Conservation (phyloP, 1,140 invertebrate species). For the Aethina tumida region DNA sequence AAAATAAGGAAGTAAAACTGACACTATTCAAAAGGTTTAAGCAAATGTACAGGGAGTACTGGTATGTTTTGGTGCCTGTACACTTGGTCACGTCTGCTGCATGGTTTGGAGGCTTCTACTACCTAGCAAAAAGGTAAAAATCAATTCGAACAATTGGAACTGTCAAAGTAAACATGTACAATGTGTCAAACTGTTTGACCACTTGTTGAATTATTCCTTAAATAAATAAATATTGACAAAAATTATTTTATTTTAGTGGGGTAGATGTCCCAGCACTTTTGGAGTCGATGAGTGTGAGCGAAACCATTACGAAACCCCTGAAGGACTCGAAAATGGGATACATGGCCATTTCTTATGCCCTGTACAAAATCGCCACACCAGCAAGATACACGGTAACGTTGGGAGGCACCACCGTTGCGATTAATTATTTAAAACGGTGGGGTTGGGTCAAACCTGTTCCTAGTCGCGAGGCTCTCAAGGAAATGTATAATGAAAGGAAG, state of each 20-base stretch:
- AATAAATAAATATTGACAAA: background rate
- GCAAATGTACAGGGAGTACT: constrained; percentile 86
- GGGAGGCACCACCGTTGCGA: constrained; percentile 61
- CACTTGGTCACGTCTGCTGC: constrained; percentile 75
- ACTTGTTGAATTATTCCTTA: background rate
- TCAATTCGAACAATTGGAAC: background rate
- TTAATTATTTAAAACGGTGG: constrained; percentile 53
- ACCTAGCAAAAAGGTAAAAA: constrained; percentile 68
- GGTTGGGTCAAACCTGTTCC: constrained; percentile 62
- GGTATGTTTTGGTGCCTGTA: constrained; percentile 86
- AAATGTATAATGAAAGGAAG: constrained; percentile 48
- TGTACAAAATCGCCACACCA: constrained; percentile 88
- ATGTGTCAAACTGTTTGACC: background rate
- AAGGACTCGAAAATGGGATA: constrained; percentile 73
- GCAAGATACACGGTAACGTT: constrained; percentile 82
- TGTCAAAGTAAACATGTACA: background rate
- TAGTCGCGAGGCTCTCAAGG: constrained; percentile 46
- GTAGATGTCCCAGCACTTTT: constrained; percentile 73
- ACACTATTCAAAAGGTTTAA: constrained; percentile 78
- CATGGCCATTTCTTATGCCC: constrained; percentile 74
- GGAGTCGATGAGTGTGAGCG: constrained; percentile 63
- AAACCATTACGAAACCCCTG: constrained; percentile 63
- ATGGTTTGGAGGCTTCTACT: constrained; percentile 82
- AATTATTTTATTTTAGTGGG: constrained; percentile 60
- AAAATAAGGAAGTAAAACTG: constrained; percentile 35